Base-by-base conservation (phyloP, 2,113 vertebrate genomes). In the Syngnathoides biaculeatus region DNA sequence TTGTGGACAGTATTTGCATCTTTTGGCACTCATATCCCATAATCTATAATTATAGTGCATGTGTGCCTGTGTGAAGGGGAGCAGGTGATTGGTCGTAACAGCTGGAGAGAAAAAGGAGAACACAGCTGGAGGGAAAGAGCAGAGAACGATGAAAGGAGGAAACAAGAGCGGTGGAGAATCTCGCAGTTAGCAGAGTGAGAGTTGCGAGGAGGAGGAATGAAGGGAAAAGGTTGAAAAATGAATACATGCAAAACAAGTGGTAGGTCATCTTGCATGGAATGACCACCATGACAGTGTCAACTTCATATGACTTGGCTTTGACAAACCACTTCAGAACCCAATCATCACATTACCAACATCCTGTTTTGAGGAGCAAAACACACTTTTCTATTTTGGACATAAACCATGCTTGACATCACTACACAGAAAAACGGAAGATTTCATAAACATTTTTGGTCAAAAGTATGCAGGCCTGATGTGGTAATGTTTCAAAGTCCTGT, bases 51-150 rank as follows among this genome's bases (percentile, higher is more conserved):
- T 79, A 81, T 43, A 64, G 19, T 64, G 47, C 68, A 56, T 47
- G 45, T 61, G 59, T 67, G 56, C 62, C 63, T 69, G 47, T 66
- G 64, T 53, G 70, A 71, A 64, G 35, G 75, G 70, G 50, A 78
- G 76, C 78, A 82, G 81, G 74, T 81, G 78, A 87, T 78, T 86
- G 80, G 81, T 78, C 71, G 58, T 58, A 86, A 86, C 86, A 86
- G 72, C 84, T 86, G 84, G 81, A 75, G 71, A 75, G 72, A 74
- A 67, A 80, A 73, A 67, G 68, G 69, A 77, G 69, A 78, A 71
- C 82, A 81, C 83, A 83, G 86, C 84, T 84, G 84, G 74, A 80
- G 64, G 71, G 73, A 57, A 50, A 64, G 66, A 64, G 57, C 35
- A 50, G 24, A 47, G 35, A 47, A 53, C 12, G 17, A 10, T n/a